A percentile compares a stretch with the other conserved stretches of the same genome.
phyloP scores from a whole-genome alignment of 2,113 vertebrate genomes.

The Pseudonaja textilis region DNA sequence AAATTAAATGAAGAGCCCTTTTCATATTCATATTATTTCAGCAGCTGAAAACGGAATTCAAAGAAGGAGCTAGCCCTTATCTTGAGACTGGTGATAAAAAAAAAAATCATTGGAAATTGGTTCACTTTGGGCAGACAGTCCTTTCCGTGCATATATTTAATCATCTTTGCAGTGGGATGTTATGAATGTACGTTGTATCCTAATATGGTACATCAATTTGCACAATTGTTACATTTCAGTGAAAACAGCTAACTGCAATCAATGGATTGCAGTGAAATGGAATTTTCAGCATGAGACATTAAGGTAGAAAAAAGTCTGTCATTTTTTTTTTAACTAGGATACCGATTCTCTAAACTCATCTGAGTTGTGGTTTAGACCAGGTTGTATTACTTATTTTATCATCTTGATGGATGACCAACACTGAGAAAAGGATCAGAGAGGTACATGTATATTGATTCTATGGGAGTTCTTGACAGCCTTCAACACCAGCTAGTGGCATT shows the following conservation, averaged over 20 bases:
- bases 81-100: not conserved
- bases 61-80: not conserved
- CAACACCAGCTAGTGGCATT: not conserved
- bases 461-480: not conserved
- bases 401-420: not conserved
- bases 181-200: not conserved
- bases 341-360: not conserved
- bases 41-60: not conserved
- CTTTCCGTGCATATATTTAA: not conserved
- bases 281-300: not conserved
- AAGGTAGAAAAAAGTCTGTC: not conserved
- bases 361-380: not conserved
- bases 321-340: not conserved
- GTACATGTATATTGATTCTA: not conserved
- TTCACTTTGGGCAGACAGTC: not conserved
- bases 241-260: not conserved
- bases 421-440: not conserved
- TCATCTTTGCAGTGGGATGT: not conserved
- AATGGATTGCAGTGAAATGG: not conserved
- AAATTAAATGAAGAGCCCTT: not conserved
- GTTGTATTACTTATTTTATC: not conserved
- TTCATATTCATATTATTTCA: constrained; percentile 3
- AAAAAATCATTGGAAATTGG: not conserved
- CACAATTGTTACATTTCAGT: not conserved
- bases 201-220: not conserved